Evolutionary conservation across 2,888 invertebrate genomes (phyloP).

Genomic region (Trichacis sp.): DNA sequence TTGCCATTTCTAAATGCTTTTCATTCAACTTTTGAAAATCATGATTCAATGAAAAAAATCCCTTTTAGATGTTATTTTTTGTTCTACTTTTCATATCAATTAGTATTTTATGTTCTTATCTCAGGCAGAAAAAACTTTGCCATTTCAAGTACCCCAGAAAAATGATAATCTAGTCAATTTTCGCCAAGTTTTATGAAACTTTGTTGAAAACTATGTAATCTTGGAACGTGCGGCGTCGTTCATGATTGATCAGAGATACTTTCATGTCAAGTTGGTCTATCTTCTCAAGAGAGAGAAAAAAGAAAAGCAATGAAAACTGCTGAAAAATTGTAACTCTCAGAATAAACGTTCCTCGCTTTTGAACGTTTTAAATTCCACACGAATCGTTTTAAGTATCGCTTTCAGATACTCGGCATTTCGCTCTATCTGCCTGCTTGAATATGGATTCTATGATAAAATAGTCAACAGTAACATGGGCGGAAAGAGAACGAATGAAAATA

Average conservation of each 20-base stretch:
- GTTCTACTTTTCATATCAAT: too few species aligned
- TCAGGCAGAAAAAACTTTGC: too few species aligned
- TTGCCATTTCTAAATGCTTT: too few species aligned
- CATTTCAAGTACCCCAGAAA: too few species aligned
- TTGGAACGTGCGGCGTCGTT: not conserved
- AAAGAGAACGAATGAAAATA: too few species aligned
- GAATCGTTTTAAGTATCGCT: constrained; percentile 30
- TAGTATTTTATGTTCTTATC: too few species aligned
- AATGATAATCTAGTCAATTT: not conserved
- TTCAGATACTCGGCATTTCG: constrained; percentile 28
- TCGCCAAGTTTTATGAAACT: too few species aligned
- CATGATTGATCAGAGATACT: constrained; percentile 1
- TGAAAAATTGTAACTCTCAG: not conserved
- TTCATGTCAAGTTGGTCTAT: not conserved
- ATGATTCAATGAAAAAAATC: too few species aligned
- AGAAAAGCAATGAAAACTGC: not conserved
- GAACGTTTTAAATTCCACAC: constrained; percentile 16
- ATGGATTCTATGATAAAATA: constrained; percentile 34
- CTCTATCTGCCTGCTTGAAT: constrained; percentile 29
- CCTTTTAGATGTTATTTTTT: too few species aligned
- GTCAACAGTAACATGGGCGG: not conserved
- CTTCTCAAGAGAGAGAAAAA: not conserved
- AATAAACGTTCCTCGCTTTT: not conserved
- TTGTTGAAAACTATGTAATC: not conserved
- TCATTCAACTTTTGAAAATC: too few species aligned